These are phyloP conservation scores for Prietella phreatophila DNA, from an alignment of 2,113 vertebrate species.

Conservation along the genomic window DNA sequence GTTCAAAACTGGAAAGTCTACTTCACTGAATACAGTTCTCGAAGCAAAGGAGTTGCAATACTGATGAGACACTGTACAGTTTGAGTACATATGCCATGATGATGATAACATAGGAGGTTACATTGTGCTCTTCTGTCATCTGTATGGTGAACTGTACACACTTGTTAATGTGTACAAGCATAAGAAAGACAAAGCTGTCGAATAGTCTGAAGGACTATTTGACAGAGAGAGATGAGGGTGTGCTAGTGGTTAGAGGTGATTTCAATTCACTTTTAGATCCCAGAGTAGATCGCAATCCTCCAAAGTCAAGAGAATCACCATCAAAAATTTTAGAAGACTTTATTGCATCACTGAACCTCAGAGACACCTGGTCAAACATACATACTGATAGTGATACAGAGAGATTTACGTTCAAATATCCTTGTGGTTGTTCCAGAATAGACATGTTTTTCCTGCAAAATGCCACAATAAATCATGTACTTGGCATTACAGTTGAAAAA, in stretches of 20 bases:
- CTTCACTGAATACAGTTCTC: background rate
- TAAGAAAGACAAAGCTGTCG: too few relatives aligned
- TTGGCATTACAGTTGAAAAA: background rate
- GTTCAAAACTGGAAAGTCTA: background rate
- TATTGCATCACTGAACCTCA: constrained; percentile 11
- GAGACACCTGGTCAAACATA: constrained; percentile 16
- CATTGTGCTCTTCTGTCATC: too few relatives aligned
- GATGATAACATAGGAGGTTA: background rate
- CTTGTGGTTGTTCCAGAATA: constrained; percentile 5
- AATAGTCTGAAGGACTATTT: too few relatives aligned
- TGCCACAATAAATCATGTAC: constrained; percentile 49
- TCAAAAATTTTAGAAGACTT: constrained; percentile 37
- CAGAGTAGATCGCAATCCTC: constrained; percentile 22
- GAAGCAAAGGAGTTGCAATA: background rate
- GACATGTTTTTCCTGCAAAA: constrained; percentile 39
- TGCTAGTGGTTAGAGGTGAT: constrained; percentile 7
- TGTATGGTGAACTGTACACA: too few relatives aligned
- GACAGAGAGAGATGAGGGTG: too few relatives aligned
- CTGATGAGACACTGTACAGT: background rate
- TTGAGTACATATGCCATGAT: constrained; percentile 15
- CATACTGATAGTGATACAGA: background rate
- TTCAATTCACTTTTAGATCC: constrained; percentile 40
- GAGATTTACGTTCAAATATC: background rate
- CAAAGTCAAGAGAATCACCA: background rate
- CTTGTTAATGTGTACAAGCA: too few relatives aligned